Conservation (phyloP, 2,888 invertebrate genomes). For the Thecophora atra region DNA sequence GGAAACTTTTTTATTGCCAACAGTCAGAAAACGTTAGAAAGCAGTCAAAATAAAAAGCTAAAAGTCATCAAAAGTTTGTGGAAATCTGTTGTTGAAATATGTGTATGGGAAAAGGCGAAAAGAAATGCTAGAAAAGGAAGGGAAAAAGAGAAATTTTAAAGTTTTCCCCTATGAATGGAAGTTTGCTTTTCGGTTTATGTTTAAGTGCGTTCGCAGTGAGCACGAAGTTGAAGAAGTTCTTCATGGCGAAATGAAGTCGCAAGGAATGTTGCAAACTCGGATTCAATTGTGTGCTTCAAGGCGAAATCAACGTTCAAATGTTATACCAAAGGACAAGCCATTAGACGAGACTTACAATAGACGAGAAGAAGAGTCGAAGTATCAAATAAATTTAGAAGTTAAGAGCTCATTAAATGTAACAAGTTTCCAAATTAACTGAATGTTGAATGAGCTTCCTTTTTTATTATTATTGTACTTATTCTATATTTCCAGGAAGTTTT, state of each 20-base stretch:
- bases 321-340: neutral
- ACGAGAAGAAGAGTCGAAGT: no score
- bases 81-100: conserved; percentile 15
- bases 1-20: conserved; percentile 33
- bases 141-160: neutral
- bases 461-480: no score
- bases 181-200: conserved; percentile 23
- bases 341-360: no score
- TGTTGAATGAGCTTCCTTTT: no score
- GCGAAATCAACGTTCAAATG: conserved; percentile 25
- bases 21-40: conserved; percentile 5
- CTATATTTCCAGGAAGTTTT: no score
- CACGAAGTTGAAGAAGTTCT: conserved; percentile 15
- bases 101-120: neutral
- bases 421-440: no score
- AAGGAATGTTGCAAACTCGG: conserved; percentile 14
- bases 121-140: neutral
- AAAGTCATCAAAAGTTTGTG: conserved; percentile 13
- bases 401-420: no score
- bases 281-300: conserved; percentile 24
- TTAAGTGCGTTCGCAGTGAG: no score
- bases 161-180: conserved; percentile 26
- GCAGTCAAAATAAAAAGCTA: conserved; percentile 6
- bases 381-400: no score
- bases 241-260: neutral